These are phyloP conservation scores for Pan paniscus DNA, from an alignment of 2,113 vertebrate species.

Conservation along the genomic window DNA sequence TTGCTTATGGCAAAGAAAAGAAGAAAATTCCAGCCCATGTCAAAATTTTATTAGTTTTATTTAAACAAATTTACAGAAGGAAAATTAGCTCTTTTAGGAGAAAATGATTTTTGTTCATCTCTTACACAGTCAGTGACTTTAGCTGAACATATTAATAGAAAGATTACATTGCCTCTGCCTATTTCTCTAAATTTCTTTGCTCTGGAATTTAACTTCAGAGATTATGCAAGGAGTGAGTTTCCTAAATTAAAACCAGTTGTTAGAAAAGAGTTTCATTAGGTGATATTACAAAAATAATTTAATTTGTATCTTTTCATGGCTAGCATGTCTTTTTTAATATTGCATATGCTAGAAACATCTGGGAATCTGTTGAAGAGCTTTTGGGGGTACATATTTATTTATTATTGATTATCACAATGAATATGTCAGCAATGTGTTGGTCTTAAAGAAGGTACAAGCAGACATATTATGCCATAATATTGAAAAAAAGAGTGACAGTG, in stretches of 20 bases:
- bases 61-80: slow-evolving; percentile 35
- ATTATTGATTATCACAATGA: not conserved
- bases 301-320: not conserved
- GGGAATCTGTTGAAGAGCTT: not conserved
- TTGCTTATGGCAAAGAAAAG: not conserved
- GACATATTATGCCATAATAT: not conserved
- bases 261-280: not conserved
- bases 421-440: not conserved
- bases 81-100: slow-evolving; percentile 34
- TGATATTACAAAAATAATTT: not conserved
- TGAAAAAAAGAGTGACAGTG: not conserved
- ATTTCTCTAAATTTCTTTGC: slow-evolving; percentile 27
- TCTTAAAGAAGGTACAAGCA: not conserved
- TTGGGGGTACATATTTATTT: not conserved
- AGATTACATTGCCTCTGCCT: not conserved
- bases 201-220: slow-evolving; percentile 2
- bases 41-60: slow-evolving; percentile 46
- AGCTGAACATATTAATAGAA: not conserved
- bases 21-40: not conserved
- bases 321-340: not conserved
- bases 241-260: slow-evolving; percentile 15
- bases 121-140: slow-evolving; percentile 11
- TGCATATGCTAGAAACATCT: slow-evolving; percentile 31
- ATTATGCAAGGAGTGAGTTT: not conserved
- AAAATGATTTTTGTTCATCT: slow-evolving; percentile 24